Conservation (phyloP, 2,888 invertebrate species). For the Thereva nobilitata region DNA sequence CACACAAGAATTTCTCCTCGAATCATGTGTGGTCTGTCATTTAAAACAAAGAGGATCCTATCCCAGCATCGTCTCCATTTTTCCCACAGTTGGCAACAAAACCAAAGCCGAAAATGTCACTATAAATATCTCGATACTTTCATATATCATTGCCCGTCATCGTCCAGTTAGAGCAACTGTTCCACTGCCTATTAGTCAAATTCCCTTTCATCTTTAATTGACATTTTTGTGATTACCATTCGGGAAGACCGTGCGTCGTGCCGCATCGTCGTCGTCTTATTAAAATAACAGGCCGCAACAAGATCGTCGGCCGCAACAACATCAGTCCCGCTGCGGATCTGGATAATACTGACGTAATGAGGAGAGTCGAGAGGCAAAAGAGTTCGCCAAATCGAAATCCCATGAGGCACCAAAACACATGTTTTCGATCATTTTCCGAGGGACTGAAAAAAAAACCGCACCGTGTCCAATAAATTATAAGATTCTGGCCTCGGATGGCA, state of each 20-base stretch:
- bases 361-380: not conserved
- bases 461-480: conserved; percentile 30
- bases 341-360: conserved; percentile 1
- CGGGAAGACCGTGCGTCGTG: not conserved
- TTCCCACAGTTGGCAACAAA: no score
- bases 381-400: conserved; percentile 25
- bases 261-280: not conserved
- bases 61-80: no score
- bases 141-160: not conserved
- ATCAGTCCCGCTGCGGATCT: not conserved
- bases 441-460: conserved; percentile 7
- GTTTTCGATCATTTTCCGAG: conserved; percentile 10
- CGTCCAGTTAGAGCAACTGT: not conserved
- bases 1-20: no score
- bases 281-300: conserved; percentile 12
- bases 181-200: conserved; percentile 1
- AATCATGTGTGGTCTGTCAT: no score
- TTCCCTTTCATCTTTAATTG: conserved; percentile 12
- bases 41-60: no score
- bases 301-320: conserved; percentile 5
- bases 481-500: conserved; percentile 10
- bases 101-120: no score
- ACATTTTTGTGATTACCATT: conserved; percentile 1
- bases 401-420: conserved; percentile 15
- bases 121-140: no score